Base-by-base conservation (phyloP, 2,888 invertebrate species). In the Spatulosminthurus flaviceps region DNA sequence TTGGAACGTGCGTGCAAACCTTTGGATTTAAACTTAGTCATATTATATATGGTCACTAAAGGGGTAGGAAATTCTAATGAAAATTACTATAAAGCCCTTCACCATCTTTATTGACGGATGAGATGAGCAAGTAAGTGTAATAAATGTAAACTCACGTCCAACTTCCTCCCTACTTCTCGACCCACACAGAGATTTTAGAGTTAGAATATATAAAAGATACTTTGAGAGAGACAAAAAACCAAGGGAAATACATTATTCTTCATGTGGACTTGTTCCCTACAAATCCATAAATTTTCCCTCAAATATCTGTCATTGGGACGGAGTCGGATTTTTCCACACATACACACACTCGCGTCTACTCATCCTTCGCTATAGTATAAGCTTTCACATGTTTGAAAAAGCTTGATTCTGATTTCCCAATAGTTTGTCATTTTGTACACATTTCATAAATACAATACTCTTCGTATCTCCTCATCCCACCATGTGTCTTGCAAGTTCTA, bases 251-350 rank as follows among this genome's bases (percentile, higher is more conserved):
- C 51, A 51, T 51, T 51, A 51, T 51, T 51, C 51, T 51, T 51
- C 51, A 13, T 19, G 51, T 51, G n/a, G 51, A 51, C 51, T 51
- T 51, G 51, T 51, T 51, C 51, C 51, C n/a, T 51, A 51, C 51
- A 51, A 51, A 51, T 51, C 51, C 51, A 51, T 51, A 51, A 51
- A 51, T 51, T 51, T 51, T 51, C 16, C 9, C 51, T 26, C 22
- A 64, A 24, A 64, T 64, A 64, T 64, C 64, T 64, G 64, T 64
- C 64, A 64, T 64, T 64, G 64, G 64, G 26, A 51, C 51, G 51
- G 51, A n/a, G n/a, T 13, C 19, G n/a, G 16, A 51, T 51, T 51
- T 64, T 64, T 64, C 24, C 64, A 64, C 26, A 64, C 64, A 24
- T 24, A 9, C 64, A 9, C 64, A 2, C 24, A 2, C 64, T 22